Evolutionary conservation across 2,113 vertebrate genomes (phyloP).

Genomic region (Oophaga pumilio): DNA sequence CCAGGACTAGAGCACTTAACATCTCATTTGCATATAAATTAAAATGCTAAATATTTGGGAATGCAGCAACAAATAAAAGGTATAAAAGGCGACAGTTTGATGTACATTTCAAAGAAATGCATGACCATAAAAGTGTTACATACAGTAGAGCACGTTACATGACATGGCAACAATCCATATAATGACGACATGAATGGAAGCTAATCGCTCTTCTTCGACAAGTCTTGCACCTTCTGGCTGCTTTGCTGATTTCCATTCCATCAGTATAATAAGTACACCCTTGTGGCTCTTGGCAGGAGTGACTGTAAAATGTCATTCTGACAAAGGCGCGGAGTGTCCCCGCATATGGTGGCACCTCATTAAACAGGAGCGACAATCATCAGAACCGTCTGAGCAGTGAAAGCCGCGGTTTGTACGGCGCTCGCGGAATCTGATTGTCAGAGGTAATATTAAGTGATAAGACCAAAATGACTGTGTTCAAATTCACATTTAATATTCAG

Average conservation of each 20-base stretch:
- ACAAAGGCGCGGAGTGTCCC: not conserved
- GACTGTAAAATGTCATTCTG: slow-evolving; percentile 35
- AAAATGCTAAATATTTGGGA: no score
- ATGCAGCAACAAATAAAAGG: no score
- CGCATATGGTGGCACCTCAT: not conserved
- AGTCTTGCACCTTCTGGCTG: no score
- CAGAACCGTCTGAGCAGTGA: not conserved
- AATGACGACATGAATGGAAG: not conserved
- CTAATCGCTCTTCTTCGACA: not conserved
- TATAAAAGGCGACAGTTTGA: no score
- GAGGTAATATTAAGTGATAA: slow-evolving; percentile 40
- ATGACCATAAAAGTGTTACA: no score
- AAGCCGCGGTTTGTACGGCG: not conserved
- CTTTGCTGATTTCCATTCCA: not conserved
- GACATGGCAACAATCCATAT: not conserved
- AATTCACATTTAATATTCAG: slow-evolving; percentile 38
- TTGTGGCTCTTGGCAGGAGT: slow-evolving; percentile 2
- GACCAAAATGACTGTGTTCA: slow-evolving; percentile 52
- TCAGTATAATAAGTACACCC: slow-evolving; percentile 6
- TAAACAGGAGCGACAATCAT: slow-evolving; percentile 25
- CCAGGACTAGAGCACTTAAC: no score
- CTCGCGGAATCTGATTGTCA: slow-evolving; percentile 34
- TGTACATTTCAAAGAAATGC: no score
- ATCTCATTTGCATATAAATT: no score
- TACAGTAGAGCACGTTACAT: not conserved